Evolutionary conservation across 2,888 invertebrate genomes (phyloP), one percentile per base, ranked within the genome.

Genomic region (Griposia aprilina): DNA sequence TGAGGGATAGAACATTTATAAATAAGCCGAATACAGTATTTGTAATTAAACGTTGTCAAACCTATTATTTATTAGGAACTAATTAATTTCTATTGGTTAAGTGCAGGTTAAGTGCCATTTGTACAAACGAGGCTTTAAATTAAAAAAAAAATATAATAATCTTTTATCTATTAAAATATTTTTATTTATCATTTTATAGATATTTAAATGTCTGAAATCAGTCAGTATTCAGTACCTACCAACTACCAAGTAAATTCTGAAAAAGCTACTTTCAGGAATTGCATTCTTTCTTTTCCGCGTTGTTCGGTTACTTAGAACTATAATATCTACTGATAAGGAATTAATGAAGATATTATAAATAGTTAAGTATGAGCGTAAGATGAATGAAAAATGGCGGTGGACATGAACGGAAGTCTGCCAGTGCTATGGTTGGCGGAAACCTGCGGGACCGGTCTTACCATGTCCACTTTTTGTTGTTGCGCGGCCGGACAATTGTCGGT

Each of bases 391-490:
- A 93, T 93, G 92, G 88, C 90, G 87, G 86, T 88, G 88, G 87
- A 87, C 84, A 85, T 89, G 89, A 83, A 89, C 88, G 88, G 85
- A 88, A 86, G 81, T 80, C 84, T 82, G 82, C 82, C 83, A 86
- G 88, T 67, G 60, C 73, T 60, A 80, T 80, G 87, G 88, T 87
- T 76, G 81, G 80, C 78, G 76, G 85, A 87, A 95, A 95, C 95
- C 94, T 92, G 95, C 91, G 91, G 89, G 94, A 95, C 95, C 94
- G 94, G 95, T 95, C 92, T 88, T 80, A 84, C 76, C 68, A 88
- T 87, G 88, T 87, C 87, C 87, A 91, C 90, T 95, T 95, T 95
- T 95, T 95, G 91, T 91, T 90, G 48, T 41, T 74, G 55, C 90
- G 89, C 90, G 85, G 84, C 86, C 89, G 89, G 85, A 85, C 86